phyloP scores from a whole-genome alignment of 2,888 invertebrate species.

The Tineola bisselliella region DNA sequence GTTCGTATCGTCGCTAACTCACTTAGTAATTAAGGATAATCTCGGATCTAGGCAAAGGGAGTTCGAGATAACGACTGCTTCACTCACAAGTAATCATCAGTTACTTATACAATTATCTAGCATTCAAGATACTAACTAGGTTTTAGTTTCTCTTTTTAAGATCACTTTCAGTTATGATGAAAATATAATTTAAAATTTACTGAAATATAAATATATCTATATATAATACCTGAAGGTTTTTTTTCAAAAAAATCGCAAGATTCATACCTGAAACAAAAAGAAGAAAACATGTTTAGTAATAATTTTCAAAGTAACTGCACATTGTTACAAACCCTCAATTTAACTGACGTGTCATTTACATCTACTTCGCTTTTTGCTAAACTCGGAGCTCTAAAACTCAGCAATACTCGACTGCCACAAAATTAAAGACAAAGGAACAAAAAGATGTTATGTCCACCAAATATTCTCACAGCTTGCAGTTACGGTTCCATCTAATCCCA shows the following conservation, averaged over 20 bases:
- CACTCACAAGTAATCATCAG: not conserved
- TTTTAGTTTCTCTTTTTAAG: too few relatives aligned
- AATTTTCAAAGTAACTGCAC: too few relatives aligned
- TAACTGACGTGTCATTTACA: too few relatives aligned
- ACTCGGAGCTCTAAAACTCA: not conserved
- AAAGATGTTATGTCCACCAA: not conserved
- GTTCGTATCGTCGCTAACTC: not conserved
- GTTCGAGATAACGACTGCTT: not conserved
- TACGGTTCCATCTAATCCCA: not conserved
- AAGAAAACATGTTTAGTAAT: not conserved
- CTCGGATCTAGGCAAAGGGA: not conserved
- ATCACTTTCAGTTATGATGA: too few relatives aligned
- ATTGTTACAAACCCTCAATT: too few relatives aligned
- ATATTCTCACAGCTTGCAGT: not conserved
- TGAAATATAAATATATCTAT: too few relatives aligned
- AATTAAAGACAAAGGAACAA: not conserved
- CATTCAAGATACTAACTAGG: not conserved
- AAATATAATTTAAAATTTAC: too few relatives aligned
- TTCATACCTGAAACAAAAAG: constrained; percentile 18
- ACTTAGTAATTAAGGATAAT: not conserved
- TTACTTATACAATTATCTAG: not conserved
- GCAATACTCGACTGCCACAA: too few relatives aligned
- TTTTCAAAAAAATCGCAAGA: not conserved
- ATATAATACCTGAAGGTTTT: not conserved
- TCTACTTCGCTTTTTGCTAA: not conserved